Conservation (phyloP, 2,797 vertebrate species). For the Neostethus bicornis region DNA sequence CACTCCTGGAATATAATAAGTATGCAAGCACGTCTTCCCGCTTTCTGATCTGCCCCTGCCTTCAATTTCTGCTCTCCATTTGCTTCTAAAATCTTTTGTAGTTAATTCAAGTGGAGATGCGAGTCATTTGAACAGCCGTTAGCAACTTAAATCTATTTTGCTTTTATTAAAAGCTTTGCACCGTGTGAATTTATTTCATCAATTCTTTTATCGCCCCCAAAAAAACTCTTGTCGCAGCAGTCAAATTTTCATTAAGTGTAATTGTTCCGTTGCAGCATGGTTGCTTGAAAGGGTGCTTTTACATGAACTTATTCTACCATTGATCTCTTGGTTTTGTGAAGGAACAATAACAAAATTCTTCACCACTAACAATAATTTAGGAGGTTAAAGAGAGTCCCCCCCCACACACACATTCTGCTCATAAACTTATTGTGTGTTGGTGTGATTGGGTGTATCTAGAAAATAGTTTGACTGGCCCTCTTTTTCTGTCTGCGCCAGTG, state of each 20-base stretch:
- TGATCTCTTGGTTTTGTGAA: constrained; percentile 41
- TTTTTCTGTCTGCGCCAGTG: constrained; percentile 8
- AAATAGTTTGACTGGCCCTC: constrained; percentile 27
- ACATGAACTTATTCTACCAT: constrained; percentile 44
- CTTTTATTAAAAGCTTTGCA: constrained; percentile 56
- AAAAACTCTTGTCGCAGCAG: constrained; percentile 37
- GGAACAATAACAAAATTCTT: constrained; percentile 1
- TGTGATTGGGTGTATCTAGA: constrained; percentile 29
- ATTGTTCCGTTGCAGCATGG: constrained; percentile 12
- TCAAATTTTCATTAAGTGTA: constrained; percentile 28
- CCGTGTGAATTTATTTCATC: constrained; percentile 35
- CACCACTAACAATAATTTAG: too few relatives aligned
- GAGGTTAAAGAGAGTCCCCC: too few relatives aligned
- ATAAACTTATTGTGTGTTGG: too few relatives aligned
- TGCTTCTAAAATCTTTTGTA: constrained; percentile 46
- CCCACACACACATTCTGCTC: too few relatives aligned
- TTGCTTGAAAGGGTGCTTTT: constrained; percentile 23
- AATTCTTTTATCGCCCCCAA: constrained; percentile 26
- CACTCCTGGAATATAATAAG: constrained; percentile 62
- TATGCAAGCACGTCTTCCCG: constrained; percentile 36
- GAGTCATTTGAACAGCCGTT: constrained; percentile 58
- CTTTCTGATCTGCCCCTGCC: constrained; percentile 40
- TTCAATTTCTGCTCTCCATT: constrained; percentile 46
- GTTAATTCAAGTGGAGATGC: constrained; percentile 43
- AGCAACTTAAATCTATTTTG: constrained; percentile 48